Conservation (phyloP, 2,113 vertebrate genomes). For the Hystrix cristata region DNA sequence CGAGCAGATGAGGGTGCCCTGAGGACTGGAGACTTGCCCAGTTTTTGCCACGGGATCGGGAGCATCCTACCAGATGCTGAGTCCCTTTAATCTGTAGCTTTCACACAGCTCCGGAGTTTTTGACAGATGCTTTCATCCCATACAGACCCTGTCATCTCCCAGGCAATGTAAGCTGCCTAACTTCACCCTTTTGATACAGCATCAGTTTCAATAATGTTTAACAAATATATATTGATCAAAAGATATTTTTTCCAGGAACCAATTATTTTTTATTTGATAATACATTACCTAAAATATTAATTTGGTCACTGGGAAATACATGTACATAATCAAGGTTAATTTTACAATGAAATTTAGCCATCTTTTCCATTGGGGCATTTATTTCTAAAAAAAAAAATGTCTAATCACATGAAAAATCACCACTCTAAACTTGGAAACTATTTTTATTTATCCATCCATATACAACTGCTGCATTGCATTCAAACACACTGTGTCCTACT, state of each 20-base stretch:
- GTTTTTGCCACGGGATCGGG: background rate
- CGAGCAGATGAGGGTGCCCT: background rate
- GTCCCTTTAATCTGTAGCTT: slow-evolving; percentile 2
- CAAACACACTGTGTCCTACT: background rate
- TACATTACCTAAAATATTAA: slow-evolving; percentile 49
- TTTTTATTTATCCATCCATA: slow-evolving; percentile 34
- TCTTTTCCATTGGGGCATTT: background rate
- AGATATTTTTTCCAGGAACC: slow-evolving; percentile 17
- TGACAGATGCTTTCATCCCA: background rate
- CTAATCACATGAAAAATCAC: background rate
- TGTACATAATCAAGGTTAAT: slow-evolving; percentile 48
- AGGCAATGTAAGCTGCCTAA: background rate
- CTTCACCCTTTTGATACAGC: background rate
- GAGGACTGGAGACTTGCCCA: background rate
- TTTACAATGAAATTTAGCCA: slow-evolving; percentile 49
- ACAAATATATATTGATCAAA: slow-evolving; percentile 18
- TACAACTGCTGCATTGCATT: background rate
- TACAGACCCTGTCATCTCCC: background rate
- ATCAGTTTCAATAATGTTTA: slow-evolving; percentile 16
- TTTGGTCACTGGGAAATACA: background rate
- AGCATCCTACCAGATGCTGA: slow-evolving; percentile 25
- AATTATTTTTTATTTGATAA: slow-evolving; percentile 35
- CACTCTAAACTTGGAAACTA: background rate
- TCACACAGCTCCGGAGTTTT: background rate
- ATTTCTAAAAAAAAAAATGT: slow-evolving; percentile 6